Conservation (phyloP, 1,140 invertebrate genomes). For the Steinernema feltiae region DNA sequence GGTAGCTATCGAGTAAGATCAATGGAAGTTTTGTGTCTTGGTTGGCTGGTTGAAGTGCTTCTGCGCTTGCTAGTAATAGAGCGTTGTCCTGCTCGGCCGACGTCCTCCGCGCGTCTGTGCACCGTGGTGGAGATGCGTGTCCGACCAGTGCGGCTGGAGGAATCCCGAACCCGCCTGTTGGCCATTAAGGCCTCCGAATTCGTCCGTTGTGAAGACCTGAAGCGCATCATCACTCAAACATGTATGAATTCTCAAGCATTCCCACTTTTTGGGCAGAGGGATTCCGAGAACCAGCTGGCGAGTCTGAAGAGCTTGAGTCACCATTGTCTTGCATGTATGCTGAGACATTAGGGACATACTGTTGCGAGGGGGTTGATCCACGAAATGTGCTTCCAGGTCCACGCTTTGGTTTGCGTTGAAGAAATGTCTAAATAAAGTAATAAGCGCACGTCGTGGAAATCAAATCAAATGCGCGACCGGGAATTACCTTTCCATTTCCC, state of each 20-base stretch:
- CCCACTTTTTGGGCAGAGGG: neutral
- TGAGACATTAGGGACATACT: constrained; percentile 11
- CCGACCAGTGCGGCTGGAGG: constrained; percentile 12
- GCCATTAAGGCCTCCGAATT: neutral
- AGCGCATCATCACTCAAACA: neutral
- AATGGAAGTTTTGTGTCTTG: neutral
- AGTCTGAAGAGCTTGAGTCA: constrained; percentile 15
- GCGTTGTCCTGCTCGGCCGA: neutral
- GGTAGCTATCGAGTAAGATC: constrained; percentile 11
- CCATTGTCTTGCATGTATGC: constrained; percentile 13
- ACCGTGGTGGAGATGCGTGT: constrained; percentile 3
- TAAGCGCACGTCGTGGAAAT: neutral
- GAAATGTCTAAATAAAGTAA: neutral
- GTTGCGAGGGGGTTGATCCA: constrained; percentile 1
- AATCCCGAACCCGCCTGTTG: constrained; percentile 1
- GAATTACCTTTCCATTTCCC: constrained; percentile 14
- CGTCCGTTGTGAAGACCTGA: constrained; percentile 1
- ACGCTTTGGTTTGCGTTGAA: neutral
- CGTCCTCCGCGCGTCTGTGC: neutral
- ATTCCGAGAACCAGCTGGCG: constrained; percentile 8
- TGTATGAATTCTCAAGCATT: neutral
- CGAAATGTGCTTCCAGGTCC: constrained; percentile 1
- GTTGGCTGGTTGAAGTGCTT: neutral
- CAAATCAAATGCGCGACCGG: constrained; percentile 11
- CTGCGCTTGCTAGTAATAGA: neutral